Evolutionary conservation across 2,888 invertebrate genomes (phyloP).

Genomic region (Anaspis maculata): DNA sequence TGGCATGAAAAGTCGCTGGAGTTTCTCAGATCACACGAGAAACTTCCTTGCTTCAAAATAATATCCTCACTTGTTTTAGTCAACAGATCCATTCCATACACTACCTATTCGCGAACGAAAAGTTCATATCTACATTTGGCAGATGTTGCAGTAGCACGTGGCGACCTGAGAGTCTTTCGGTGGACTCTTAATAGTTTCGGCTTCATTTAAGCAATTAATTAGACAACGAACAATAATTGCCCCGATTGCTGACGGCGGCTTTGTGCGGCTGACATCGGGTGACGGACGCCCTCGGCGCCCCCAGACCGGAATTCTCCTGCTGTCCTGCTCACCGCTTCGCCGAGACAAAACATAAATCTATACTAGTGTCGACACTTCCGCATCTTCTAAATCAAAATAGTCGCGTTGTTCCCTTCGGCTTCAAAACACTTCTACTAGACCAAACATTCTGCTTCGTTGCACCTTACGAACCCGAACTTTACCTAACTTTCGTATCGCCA

Average conservation of each 20-base stretch:
- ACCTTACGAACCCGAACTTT: slow-evolving; percentile 33
- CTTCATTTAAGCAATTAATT: slow-evolving; percentile 39
- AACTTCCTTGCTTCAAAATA: too few relatives aligned
- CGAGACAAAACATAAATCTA: slow-evolving; percentile 37
- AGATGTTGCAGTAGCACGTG: slow-evolving; percentile 10
- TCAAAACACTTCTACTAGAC: slow-evolving; percentile 32
- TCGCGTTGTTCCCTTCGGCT: too few relatives aligned
- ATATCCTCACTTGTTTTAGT: too few relatives aligned
- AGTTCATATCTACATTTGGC: slow-evolving; percentile 2
- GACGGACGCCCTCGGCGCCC: slow-evolving; percentile 18
- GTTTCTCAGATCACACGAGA: too few relatives aligned
- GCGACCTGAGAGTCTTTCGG: slow-evolving; percentile 3
- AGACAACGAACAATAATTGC: slow-evolving; percentile 31
- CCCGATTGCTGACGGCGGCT: slow-evolving; percentile 31
- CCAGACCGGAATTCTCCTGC: slow-evolving; percentile 21
- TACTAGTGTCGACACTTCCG: slow-evolving; percentile 35
- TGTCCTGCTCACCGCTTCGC: slow-evolving; percentile 20
- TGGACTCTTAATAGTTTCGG: slow-evolving; percentile 29
- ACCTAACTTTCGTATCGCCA: slow-evolving; percentile 30
- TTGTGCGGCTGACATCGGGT: slow-evolving; percentile 30
- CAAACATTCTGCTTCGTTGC: slow-evolving; percentile 36
- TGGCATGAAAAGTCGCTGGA: too few relatives aligned
- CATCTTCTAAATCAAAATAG: slow-evolving; percentile 37
- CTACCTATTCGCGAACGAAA: too few relatives aligned
- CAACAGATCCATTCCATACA: too few relatives aligned